Evolutionary conservation across 2,797 vertebrate species (phyloP), one percentile per base, ranked within the genome.

Genomic region (Huso huso): DNA sequence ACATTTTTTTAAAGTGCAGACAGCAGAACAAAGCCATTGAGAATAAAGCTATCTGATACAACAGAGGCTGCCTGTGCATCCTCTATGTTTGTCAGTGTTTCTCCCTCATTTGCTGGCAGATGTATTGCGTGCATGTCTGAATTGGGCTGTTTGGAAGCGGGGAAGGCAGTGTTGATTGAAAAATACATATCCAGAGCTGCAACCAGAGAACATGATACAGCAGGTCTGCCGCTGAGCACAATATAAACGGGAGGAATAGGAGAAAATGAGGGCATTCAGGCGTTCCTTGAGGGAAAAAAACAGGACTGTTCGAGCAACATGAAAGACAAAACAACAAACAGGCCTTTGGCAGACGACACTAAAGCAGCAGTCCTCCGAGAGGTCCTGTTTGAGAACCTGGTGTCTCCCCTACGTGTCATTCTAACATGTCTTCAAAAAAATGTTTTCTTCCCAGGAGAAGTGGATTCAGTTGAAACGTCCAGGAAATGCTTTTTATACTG

Each of bases 171-270:
- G 73, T 74, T 73, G 67, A 74, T 65, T 74, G 69, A 73, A 69
- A 74, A 74, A 71, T 71, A 72, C 50, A 61, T 58, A 7, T 63
- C 63, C 18, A 77, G 65, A 77, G 53, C 66, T 64, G 57, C 55
- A 48, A 18, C 7, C n/a, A 53, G 66, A 48, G n/a, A 65, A 69
- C 10, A 52, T 63, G 64, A 71, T 65, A 13, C 63, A 63, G 74
- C 66, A 68, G 72, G 68, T 71, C 66, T 72, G 64, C 61, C 12
- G n/a, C 61, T 37, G 23, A 37, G 23, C 23, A 37, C 1, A 37
- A 37, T 37, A 37, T 37, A 37, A 37, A 37, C 0, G 23, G 23
- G 23, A 37, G 23, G 23, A 37, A 37, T 18, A 53, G 51, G 49
- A 51, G 61, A 13, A 13, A 23, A 61, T 18, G 55, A 15, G 7